Evolutionary conservation across 1,140 invertebrate species (phyloP), one percentile per base, ranked within the genome.

Genomic region (Calliphora vicina): DNA sequence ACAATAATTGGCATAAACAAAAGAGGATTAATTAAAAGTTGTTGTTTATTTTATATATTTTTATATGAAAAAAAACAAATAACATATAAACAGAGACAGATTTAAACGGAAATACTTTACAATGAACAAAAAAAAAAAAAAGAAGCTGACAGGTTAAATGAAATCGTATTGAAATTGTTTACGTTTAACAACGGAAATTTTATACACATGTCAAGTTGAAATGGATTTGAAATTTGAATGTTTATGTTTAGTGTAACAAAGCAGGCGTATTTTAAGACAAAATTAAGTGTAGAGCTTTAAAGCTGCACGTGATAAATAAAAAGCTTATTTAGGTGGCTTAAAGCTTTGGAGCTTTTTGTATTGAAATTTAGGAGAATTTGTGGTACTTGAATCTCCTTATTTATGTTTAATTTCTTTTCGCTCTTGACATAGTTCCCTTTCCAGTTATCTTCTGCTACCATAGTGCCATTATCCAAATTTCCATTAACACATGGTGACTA

Each of bases 11-110:
- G 74, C 35, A 43, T 42, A 78, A n/a, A 78, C 35, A 43, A 78
- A 78, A 43, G 74, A 43, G 42, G 74, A 78, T 78, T 78, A 78
- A 78, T 78, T 78, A 78, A 78, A 78, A 43, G 42, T 43, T 78
- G 8, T 23, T 9, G 61, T 67, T 23, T 23, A 50, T 50, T 50
- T 50, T 35, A 35, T 35, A 8, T 35, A 4, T 35, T 35, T 35
- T 35, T 35, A 35, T 35, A 35, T 35, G 8, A 4, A 35, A 35
- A 35, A 35, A n/a, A n/a, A n/a, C n/a, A n/a, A n/a, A n/a, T n/a
- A 35, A 35, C 29, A 2, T 8, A 35, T 35, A 35, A 50, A 57
- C 13, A 57, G 0, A 15, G 50, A 57, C 13, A n/a, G 61, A 23
- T 61, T 23, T 23, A 67, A 67, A 67, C 61, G 61, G 61, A 67